Percentiles rank a stretch among this genome's conserved stretches.
phyloP scores from a whole-genome alignment of 2,113 vertebrate species.

The Panthera uncia region DNA sequence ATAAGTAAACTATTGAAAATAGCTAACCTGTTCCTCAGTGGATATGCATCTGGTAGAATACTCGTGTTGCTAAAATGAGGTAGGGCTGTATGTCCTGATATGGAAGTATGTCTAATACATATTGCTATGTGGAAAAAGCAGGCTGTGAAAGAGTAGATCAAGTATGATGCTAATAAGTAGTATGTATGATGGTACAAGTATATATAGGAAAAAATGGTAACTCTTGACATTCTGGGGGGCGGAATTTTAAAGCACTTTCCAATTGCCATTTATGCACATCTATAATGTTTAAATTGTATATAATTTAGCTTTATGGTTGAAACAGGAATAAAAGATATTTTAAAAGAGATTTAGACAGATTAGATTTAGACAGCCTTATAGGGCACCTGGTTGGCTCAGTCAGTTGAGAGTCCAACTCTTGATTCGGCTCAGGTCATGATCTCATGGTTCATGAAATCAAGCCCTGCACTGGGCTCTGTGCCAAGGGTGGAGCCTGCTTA shows the following conservation, averaged over 20 bases:
- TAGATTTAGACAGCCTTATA: background rate
- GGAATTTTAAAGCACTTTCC: background rate
- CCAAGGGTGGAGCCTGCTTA: background rate
- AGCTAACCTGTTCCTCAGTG: background rate
- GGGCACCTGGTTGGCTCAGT: background rate
- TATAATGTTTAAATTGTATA: conserved; percentile 27
- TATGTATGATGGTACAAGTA: background rate
- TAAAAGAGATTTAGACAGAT: conserved; percentile 12
- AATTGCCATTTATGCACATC: background rate
- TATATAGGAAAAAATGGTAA: background rate
- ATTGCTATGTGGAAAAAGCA: background rate
- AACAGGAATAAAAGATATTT: conserved; percentile 10
- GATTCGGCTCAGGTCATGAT: background rate
- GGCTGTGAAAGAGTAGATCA: background rate
- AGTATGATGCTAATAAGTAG: background rate
- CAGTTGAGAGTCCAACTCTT: background rate
- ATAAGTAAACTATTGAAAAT: background rate
- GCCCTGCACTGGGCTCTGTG: background rate
- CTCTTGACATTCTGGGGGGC: background rate
- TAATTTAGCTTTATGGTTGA: conserved; percentile 40
- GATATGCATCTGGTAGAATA: background rate
- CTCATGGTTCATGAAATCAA: background rate
- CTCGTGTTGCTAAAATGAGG: background rate
- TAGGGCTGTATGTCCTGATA: background rate
- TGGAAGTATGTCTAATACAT: background rate